A percentile compares a stretch with the other conserved stretches of the same genome.
phyloP scores from a whole-genome alignment of 2,888 invertebrate species.

The Thysanoteuthis rhombus region DNA sequence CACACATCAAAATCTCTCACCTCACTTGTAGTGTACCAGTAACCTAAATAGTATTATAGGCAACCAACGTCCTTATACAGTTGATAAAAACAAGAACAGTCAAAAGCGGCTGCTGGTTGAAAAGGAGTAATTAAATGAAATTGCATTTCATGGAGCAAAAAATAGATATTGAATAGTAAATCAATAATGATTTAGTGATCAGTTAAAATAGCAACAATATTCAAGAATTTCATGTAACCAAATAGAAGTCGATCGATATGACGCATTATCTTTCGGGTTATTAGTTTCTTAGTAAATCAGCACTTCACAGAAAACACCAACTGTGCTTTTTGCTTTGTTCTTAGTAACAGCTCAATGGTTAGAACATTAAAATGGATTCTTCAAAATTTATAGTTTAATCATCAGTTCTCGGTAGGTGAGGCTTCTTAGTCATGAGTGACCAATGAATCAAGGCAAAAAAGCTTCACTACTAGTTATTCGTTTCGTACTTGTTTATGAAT shows the following conservation, averaged over 20 bases:
- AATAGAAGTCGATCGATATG: background rate
- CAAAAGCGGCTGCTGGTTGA: constrained; percentile 12
- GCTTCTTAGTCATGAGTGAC: background rate
- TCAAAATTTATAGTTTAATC: background rate
- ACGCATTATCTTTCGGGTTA: background rate
- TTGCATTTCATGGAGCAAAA: constrained; percentile 12
- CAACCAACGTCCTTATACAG: constrained; percentile 12
- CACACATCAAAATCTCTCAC: constrained; percentile 12
- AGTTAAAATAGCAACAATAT: constrained; percentile 12
- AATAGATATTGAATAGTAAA: constrained; percentile 12
- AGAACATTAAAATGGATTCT: background rate
- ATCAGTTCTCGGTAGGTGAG: background rate
- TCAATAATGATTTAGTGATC: constrained; percentile 12
- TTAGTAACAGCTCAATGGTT: background rate
- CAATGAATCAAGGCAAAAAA: too few relatives aligned
- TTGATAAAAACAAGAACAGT: background rate
- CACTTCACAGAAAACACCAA: background rate
- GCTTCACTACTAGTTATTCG: too few relatives aligned
- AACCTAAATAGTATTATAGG: constrained; percentile 12
- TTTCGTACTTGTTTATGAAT: too few relatives aligned
- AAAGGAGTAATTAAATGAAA: background rate
- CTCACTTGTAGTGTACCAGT: background rate
- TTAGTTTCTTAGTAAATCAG: constrained; percentile 12
- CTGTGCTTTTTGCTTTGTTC: background rate
- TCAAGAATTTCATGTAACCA: constrained; percentile 12